Evolutionary conservation across 2,113 vertebrate species (phyloP).

Genomic region (Sorex araneus): DNA sequence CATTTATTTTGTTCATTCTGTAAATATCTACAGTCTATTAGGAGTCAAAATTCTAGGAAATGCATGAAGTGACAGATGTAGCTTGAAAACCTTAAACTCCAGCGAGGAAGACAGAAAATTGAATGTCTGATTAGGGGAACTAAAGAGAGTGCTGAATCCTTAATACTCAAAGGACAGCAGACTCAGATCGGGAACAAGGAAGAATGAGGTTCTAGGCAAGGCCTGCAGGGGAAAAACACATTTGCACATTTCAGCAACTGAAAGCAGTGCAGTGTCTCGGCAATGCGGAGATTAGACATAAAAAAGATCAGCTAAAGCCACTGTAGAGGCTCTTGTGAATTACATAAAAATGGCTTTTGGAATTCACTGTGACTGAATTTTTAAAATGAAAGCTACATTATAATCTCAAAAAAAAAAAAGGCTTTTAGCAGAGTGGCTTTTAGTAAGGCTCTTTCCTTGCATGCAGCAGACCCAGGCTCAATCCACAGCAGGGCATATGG

Average conservation of each 20-base stretch:
- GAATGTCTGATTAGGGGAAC: not conserved
- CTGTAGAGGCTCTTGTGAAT: not conserved
- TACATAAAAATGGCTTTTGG: not conserved
- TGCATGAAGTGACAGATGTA: not conserved
- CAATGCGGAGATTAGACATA: not conserved
- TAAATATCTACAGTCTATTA: conserved; percentile 28
- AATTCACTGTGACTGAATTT: no score
- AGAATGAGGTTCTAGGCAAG: not conserved
- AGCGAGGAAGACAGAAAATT: conserved; percentile 32
- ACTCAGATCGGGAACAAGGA: not conserved
- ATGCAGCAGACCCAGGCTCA: no score
- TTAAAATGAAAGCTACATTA: no score
- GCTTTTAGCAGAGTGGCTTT: no score
- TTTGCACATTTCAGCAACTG: not conserved
- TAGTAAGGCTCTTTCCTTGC: no score
- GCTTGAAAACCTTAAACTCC: not conserved
- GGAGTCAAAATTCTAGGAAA: conserved; percentile 18
- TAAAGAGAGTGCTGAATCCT: not conserved
- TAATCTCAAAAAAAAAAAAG: no score
- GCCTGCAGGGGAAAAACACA: not conserved
- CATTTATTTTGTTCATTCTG: conserved; percentile 41
- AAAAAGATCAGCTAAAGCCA: not conserved
- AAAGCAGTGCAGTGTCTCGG: not conserved
- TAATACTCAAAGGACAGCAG: conserved; percentile 15
- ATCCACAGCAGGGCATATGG: no score